phyloP scores from a whole-genome alignment of 2,797 vertebrate species.

The Neosilurus mollespiculum region DNA sequence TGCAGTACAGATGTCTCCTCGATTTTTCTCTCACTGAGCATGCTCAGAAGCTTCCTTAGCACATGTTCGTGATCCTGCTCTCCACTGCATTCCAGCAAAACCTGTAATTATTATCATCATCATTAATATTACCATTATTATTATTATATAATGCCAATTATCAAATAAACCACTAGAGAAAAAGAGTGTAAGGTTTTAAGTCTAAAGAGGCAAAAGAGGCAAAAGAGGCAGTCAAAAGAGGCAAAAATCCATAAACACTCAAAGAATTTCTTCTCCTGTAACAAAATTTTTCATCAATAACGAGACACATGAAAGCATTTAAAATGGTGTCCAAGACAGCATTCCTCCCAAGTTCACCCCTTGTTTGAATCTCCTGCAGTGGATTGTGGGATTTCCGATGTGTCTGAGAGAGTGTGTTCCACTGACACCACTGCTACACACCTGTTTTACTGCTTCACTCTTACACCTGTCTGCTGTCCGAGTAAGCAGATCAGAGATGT shows the following conservation, averaged over 20 bases:
- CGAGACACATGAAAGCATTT: background rate
- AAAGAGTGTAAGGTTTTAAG: background rate
- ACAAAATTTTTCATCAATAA: background rate
- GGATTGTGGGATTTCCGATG: background rate
- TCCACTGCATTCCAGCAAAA: slow-evolving; percentile 77
- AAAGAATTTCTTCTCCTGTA: background rate
- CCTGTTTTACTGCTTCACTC: slow-evolving; percentile 69
- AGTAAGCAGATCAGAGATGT: slow-evolving; percentile 73
- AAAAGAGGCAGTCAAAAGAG: background rate
- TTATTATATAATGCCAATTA: background rate
- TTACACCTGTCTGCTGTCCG: slow-evolving; percentile 71
- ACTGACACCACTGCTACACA: slow-evolving; percentile 45
- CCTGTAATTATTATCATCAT: slow-evolving; percentile 61
- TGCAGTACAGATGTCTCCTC: slow-evolving; percentile 69
- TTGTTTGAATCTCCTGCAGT: background rate
- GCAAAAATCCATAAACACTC: background rate
- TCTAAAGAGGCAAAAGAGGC: background rate
- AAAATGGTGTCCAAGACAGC: background rate
- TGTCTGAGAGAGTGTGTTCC: too few species aligned
- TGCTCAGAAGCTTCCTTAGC: slow-evolving; percentile 68
- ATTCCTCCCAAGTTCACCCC: background rate
- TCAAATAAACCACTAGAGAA: background rate
- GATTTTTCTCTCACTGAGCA: slow-evolving; percentile 70
- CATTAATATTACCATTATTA: too few species aligned
- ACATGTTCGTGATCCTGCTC: slow-evolving; percentile 64